A percentile compares a stretch with the other conserved stretches of the same genome.
Conservation (phyloP, 2,888 invertebrate genomes). For the Mythimna vitellina region DNA sequence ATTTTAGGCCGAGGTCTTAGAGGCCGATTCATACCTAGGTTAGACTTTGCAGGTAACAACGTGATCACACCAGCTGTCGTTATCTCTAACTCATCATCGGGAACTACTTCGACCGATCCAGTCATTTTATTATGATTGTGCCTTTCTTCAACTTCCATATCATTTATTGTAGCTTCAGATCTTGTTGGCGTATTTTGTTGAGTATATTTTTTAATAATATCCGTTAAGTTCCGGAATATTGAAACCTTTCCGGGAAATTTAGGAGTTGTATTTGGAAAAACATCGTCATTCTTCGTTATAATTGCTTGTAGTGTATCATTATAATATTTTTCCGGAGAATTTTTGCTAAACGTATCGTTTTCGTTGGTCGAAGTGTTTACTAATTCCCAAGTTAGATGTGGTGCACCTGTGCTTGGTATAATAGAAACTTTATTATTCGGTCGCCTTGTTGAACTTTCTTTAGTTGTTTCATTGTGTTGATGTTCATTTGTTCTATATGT, state of each 20-base stretch:
- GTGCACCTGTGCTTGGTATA: constrained; percentile 83
- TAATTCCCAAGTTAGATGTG: constrained; percentile 90
- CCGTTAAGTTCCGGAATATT: constrained; percentile 91
- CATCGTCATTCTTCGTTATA: constrained; percentile 90
- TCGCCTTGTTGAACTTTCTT: constrained; percentile 82
- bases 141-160: constrained; percentile 72
- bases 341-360: constrained; percentile 81
- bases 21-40: constrained; percentile 94
- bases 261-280: constrained; percentile 85
- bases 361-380: constrained; percentile 89
- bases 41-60: constrained; percentile 94
- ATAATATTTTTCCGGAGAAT: constrained; percentile 89
- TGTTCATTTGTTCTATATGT: constrained; percentile 60
- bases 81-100: constrained; percentile 83
- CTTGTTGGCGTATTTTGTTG: constrained; percentile 83
- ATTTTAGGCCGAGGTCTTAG: constrained; percentile 92
- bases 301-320: constrained; percentile 92
- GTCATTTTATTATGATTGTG: constrained; percentile 79
- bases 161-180: constrained; percentile 62
- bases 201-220: constrained; percentile 92
- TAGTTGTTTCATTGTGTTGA: constrained; percentile 64
- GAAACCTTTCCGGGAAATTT: constrained; percentile 85
- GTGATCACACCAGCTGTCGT: constrained; percentile 89
- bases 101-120: constrained; percentile 86
- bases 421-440: constrained; percentile 88